Evolutionary conservation across 2,113 vertebrate genomes (phyloP).

Genomic region (Condylura cristata): DNA sequence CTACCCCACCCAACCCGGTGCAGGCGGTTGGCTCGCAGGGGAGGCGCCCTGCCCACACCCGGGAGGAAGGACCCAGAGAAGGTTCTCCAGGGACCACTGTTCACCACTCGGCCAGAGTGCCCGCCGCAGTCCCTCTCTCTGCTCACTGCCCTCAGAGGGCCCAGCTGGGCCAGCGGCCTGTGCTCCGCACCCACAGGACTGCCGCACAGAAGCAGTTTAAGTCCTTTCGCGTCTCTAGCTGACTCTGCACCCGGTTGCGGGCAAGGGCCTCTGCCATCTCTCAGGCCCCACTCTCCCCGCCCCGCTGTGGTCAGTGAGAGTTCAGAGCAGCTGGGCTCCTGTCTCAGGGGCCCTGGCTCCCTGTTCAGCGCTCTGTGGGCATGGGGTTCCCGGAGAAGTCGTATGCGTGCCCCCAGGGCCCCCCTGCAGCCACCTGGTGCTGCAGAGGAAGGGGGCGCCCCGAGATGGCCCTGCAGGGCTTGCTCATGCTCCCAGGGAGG

Average conservation of each 20-base stretch:
- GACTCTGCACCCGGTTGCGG: no score
- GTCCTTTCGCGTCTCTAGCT: not conserved
- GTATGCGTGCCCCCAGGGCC: accelerated
- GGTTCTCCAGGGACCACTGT: not conserved
- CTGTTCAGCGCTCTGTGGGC: not conserved
- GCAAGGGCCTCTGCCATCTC: no score
- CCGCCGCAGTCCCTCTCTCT: accelerated
- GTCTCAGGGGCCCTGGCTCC: not conserved
- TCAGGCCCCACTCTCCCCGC: no score
- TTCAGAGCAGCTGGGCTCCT: not conserved
- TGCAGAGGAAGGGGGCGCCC: accelerated
- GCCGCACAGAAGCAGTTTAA: not conserved
- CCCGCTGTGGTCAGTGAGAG: no score
- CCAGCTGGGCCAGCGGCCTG: not conserved
- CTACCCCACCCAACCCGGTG: not conserved
- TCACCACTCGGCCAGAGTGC: not conserved
- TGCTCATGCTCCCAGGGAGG: not conserved
- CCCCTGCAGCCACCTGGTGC: not conserved
- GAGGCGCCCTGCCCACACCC: not conserved
- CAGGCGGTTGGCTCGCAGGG: not conserved
- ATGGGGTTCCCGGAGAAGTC: not conserved
- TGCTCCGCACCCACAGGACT: not conserved
- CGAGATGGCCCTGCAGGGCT: not conserved
- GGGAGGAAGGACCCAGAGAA: not conserved
- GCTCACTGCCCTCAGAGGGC: not conserved